A percentile compares a stretch with the other conserved stretches of the same genome.
Evolutionary conservation across 2,113 vertebrate species (phyloP).

Genomic region (Lophochroa leadbeateri): DNA sequence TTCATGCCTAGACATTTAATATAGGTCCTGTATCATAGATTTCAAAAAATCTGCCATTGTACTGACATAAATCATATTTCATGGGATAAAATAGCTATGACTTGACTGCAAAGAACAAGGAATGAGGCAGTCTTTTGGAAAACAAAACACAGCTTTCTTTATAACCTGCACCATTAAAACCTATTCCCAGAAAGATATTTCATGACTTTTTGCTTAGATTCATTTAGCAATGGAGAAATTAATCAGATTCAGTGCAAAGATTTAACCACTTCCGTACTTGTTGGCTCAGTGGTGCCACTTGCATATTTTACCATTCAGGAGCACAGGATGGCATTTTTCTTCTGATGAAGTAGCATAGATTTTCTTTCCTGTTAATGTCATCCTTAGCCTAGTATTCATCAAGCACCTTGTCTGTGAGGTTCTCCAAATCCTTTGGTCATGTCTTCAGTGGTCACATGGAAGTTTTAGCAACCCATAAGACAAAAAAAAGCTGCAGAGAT

Average conservation of each 20-base stretch:
- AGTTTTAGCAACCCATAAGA: background rate
- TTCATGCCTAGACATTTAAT: constrained; percentile 13
- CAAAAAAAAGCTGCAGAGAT: background rate
- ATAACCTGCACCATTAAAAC: background rate
- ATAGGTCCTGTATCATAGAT: background rate
- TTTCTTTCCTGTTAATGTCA: background rate
- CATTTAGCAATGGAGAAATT: background rate
- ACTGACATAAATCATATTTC: background rate
- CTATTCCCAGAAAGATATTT: background rate
- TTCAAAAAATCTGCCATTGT: background rate
- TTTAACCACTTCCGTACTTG: background rate
- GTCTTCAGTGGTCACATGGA: background rate
- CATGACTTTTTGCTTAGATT: background rate
- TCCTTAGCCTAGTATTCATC: background rate
- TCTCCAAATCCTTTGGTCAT: background rate
- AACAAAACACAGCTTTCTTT: background rate
- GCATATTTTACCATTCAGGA: background rate
- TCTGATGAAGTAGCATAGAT: background rate
- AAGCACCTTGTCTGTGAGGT: background rate
- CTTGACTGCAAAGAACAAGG: background rate
- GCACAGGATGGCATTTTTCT: background rate
- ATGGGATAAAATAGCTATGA: background rate
- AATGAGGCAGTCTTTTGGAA: background rate
- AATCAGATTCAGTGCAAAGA: background rate
- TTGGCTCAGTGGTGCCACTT: background rate